phyloP scores from a whole-genome alignment of 2,888 invertebrate species.

The Epistrophella euchroma region DNA sequence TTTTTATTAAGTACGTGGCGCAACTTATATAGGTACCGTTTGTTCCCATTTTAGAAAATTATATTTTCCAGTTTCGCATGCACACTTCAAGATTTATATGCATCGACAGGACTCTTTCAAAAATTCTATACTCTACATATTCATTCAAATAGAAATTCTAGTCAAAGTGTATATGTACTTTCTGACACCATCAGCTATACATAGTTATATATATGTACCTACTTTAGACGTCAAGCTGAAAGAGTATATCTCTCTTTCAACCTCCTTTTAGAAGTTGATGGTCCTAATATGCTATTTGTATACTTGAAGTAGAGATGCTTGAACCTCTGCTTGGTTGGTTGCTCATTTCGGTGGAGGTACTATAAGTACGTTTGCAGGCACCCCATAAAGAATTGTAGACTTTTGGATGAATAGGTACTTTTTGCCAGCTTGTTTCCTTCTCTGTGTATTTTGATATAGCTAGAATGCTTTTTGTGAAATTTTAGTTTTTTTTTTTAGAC shows the following conservation, averaged over 20 bases:
- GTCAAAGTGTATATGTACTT: constrained; percentile 22
- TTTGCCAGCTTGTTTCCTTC: constrained; percentile 60
- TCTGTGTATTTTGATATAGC: constrained; percentile 23
- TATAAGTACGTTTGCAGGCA: constrained; percentile 26
- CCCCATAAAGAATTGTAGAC: constrained; percentile 55
- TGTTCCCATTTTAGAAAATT: constrained; percentile 63
- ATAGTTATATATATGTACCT: neutral
- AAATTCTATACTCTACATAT: neutral
- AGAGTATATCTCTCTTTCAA: constrained; percentile 34
- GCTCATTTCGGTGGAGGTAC: constrained; percentile 55
- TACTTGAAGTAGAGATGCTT: constrained; percentile 61
- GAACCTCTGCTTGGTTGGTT: constrained; percentile 56
- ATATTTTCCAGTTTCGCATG: constrained; percentile 64
- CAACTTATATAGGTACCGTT: constrained; percentile 7
- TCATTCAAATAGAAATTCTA: neutral
- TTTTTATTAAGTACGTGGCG: constrained; percentile 40
- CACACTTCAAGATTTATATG: constrained; percentile 62
- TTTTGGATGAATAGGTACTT: constrained; percentile 57
- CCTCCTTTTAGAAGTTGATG: constrained; percentile 55
- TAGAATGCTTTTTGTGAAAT: constrained; percentile 25
- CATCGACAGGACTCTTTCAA: constrained; percentile 63
- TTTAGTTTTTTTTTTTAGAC: neutral
- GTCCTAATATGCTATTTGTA: constrained; percentile 65
- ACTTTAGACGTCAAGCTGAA: constrained; percentile 2
- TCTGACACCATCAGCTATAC: constrained; percentile 39